Base-by-base conservation (phyloP, 2,113 vertebrate genomes). In the Bambusicola thoracicus region DNA sequence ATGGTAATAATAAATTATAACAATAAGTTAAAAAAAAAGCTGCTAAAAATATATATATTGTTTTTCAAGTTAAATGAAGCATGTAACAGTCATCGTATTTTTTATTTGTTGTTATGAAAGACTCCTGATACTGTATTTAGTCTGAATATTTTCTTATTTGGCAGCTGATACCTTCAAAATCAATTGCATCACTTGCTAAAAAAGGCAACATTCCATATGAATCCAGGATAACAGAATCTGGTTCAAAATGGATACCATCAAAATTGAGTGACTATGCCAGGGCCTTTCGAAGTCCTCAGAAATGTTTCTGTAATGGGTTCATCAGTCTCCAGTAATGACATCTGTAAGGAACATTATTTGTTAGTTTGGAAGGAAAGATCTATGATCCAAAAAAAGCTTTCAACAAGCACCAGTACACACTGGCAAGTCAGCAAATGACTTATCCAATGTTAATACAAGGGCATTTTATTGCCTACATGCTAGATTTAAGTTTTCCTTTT, bases 211-310 rank as follows among this genome's bases (percentile, higher is more conserved):
- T 83, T 90, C 86, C 56, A 84, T 36, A 41, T 65, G 36, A 76
- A 72, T 65, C 29, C 36, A 72, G 73, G n/a, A 38, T 84, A 86
- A 84, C 48, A 75, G 51, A 86, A 90, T 65, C 83, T 92, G 86
- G 53, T 92, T 93, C 58, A 90, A 40, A 92, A 81, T 6, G 51
- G 48, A 92, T 72, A 76, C 61, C 92, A 81, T 87, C 90, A 94
- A 69, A 84, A 75, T 5, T 84, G 77, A 93, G 92, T 81, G 66
- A 93, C 92, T 75, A 48, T 73, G 29, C 44, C 14, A 8, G 22
- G 16, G 21, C 25, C 85, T 69, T 86, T 79, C 62, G 65, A 55
- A 74, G 62, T 80, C 34, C 40, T 66, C 68, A 44, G 74, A 89
- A 79, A 76, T 40, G 70, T 38, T 20, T 11, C 1, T 69, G 9